A percentile compares a stretch with the other conserved stretches of the same genome.
Evolutionary conservation across 2,888 invertebrate genomes (phyloP).

Genomic region (Stenotaenia linearis): DNA sequence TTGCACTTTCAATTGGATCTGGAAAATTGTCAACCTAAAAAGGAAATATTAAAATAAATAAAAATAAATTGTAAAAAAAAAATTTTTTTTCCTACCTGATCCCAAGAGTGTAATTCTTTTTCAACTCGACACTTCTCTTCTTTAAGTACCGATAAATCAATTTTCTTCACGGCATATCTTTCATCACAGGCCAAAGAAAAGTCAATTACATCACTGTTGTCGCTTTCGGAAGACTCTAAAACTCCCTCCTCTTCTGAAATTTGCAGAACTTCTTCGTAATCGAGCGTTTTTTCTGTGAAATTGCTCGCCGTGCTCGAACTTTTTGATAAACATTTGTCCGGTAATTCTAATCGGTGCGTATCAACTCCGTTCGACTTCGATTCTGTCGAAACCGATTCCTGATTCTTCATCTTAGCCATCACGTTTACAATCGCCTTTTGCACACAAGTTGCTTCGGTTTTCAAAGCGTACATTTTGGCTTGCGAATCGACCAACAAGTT

Average conservation of each 20-base stretch:
- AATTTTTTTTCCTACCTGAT: not conserved
- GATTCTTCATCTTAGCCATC: not conserved
- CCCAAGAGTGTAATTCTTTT: not conserved
- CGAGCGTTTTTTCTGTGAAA: not conserved
- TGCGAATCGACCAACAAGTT: not conserved
- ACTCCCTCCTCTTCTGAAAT: not conserved
- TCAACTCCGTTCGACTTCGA: not conserved
- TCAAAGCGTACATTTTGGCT: not conserved
- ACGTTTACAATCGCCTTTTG: not conserved
- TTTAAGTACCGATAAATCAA: not conserved
- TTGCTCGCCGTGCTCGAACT: slow-evolving; percentile 2
- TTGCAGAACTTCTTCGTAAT: not conserved
- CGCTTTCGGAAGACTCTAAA: not conserved
- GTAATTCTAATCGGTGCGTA: not conserved
- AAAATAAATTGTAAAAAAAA: not conserved
- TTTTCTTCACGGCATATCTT: not conserved
- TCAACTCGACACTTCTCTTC: not conserved
- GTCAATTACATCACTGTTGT: not conserved
- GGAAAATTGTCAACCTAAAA: slow-evolving; percentile 31
- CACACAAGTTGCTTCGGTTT: not conserved
- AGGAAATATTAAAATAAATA: not conserved
- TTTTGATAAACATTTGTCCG: not conserved
- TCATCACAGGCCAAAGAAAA: not conserved
- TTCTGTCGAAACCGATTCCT: not conserved
- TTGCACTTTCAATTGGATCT: slow-evolving; percentile 28